A percentile compares a stretch with the other conserved stretches of the same genome.
phyloP scores from a whole-genome alignment of 2,113 vertebrate species.

The Psophia crepitans region DNA sequence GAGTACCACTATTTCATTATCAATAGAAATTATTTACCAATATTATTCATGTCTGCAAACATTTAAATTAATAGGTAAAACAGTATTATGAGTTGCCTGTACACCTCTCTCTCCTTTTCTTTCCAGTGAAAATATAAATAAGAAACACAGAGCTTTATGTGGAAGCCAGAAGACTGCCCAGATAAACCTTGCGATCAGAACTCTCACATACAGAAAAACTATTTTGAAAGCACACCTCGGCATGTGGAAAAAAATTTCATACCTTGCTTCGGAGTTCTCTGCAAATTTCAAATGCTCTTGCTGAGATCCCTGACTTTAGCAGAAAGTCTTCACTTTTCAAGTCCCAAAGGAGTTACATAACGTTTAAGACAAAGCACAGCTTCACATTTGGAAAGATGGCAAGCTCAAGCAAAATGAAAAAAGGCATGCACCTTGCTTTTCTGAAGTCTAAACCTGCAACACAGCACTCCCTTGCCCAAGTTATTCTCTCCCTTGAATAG shows the following conservation, averaged over 20 bases:
- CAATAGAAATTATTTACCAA: background rate
- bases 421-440: background rate
- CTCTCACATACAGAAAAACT: background rate
- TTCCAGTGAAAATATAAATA: background rate
- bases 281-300: background rate
- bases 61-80: background rate
- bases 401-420: background rate
- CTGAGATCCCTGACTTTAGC: background rate
- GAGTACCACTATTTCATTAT: background rate
- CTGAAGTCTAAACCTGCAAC: background rate
- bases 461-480: background rate
- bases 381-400: fast-evolving
- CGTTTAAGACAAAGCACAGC: background rate
- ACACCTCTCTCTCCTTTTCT: background rate
- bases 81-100: background rate
- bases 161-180: background rate
- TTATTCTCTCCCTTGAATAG: background rate
- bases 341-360: background rate
- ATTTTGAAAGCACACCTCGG: background rate
- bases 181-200: background rate
- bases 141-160: background rate
- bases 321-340: background rate
- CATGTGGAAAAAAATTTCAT: background rate
- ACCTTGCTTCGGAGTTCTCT: background rate
- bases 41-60: background rate